phyloP scores from a whole-genome alignment of 2,888 invertebrate species.

The Beris chalybata region DNA sequence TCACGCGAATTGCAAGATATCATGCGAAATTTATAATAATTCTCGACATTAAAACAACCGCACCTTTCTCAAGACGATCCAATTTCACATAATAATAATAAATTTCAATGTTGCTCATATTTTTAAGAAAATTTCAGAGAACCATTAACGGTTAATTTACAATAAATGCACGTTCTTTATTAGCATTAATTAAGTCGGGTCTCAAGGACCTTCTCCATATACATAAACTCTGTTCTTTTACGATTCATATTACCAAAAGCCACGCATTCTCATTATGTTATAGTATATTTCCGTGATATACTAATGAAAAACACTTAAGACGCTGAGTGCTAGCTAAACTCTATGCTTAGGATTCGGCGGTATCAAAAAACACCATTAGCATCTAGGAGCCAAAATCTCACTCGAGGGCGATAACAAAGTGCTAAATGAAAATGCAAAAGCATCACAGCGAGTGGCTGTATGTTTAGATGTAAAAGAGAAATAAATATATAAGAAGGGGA shows the following conservation, averaged over 20 bases:
- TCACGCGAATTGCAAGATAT: too few relatives aligned
- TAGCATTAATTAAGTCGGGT: slow-evolving; percentile 22
- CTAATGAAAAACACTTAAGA: too few relatives aligned
- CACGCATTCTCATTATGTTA: slow-evolving; percentile 26
- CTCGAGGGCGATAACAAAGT: slow-evolving; percentile 25
- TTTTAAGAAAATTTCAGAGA: not conserved
- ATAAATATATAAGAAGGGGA: too few relatives aligned
- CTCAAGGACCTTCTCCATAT: too few relatives aligned
- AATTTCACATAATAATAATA: too few relatives aligned
- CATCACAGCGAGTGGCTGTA: not conserved
- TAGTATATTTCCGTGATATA: too few relatives aligned
- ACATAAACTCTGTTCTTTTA: slow-evolving; percentile 27
- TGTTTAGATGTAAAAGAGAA: not conserved
- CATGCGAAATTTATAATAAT: too few relatives aligned
- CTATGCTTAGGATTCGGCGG: slow-evolving; percentile 6
- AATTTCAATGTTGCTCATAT: too few relatives aligned
- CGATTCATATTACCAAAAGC: slow-evolving; percentile 29
- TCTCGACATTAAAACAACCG: too few relatives aligned
- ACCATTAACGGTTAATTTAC: slow-evolving; percentile 22
- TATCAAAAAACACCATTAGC: slow-evolving; percentile 32
- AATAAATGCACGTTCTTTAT: slow-evolving; percentile 30
- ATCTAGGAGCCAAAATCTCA: slow-evolving; percentile 27
- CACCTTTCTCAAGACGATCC: too few relatives aligned
- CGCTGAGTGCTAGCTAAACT: too few relatives aligned
- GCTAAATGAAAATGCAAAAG: slow-evolving; percentile 25